Evolutionary conservation across 1,140 invertebrate genomes (phyloP), one percentile per base, ranked within the genome.

Genomic region (Pomphorhynchus laevis): DNA sequence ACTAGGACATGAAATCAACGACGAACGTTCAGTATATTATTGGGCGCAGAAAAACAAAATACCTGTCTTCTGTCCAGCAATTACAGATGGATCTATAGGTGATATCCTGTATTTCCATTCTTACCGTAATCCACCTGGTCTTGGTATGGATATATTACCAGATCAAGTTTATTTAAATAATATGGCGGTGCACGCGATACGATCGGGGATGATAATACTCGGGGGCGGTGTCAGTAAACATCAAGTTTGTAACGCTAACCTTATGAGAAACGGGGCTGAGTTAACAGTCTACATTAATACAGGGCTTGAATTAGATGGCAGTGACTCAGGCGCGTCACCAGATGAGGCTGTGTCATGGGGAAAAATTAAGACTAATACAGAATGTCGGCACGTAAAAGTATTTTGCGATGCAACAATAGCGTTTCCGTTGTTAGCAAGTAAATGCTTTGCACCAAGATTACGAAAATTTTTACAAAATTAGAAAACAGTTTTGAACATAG

Each of bases 81-180:
- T 98, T 39, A 98, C 86, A 0, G 89, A 98, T 65, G 89, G 89
- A 4, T 86, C 77, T 49, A 60, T 98, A 14, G 89, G 86, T 2
- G 89, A 98, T 55, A 95, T 98, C 84, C 73, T 98, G 64, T 95
- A 82, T 55, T 91, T 98, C 48, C 86, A 95, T 62, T 82, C 79
- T 0, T 86, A 70, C 50, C 17, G 41, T 21, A 71, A 68, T 50
- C 73, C 73, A 51, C 75, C 79, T 31, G 84, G 82, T 5, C 62
- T 98, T 12, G 62, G 84, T 8, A 55, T 95, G 29, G 86, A 98
- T 54, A 84, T 95, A 53, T 59, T 86, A 38, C 70, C 75, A 57
- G 71, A 71, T 69, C 57, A 51, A 36, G 41, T 20, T 9, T 18
- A 73, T 42, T 53, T 98, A 8, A 95, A 95, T 59, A 70, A 69